These are phyloP conservation scores for Dioctria rufipes DNA, from an alignment of 2,888 invertebrate genomes.

Conservation along the genomic window DNA sequence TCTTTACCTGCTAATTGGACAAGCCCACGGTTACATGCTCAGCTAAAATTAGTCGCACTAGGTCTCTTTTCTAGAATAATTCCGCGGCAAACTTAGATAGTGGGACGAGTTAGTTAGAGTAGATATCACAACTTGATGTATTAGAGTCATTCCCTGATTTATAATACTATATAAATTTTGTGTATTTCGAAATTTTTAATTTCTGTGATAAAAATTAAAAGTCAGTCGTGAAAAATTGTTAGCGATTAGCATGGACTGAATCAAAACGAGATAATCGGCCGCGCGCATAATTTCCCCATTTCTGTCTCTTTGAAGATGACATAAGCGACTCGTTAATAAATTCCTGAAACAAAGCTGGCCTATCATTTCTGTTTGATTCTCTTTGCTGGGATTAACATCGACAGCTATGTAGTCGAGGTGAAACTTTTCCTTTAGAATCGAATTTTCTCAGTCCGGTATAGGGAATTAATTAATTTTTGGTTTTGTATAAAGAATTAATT, in stretches of 20 bases:
- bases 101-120: not conserved
- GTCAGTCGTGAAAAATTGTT: conserved; percentile 39
- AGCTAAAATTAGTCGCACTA: not conserved
- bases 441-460: not conserved
- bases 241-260: conserved; percentile 34
- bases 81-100: not conserved
- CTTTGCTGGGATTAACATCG: not conserved
- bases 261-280: conserved; percentile 22
- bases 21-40: conserved; percentile 16
- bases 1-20: conserved; percentile 44
- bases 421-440: conserved; percentile 15
- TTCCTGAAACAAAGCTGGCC: not conserved
- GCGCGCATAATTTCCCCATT: conserved; percentile 20
- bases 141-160: conserved; percentile 37
- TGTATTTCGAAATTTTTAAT: conserved; percentile 32
- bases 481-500: conserved; percentile 5
- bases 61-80: not conserved
- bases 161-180: conserved; percentile 16
- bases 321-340: conserved; percentile 14
- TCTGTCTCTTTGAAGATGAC: conserved; percentile 32
- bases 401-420: not conserved
- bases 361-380: conserved; percentile 1
- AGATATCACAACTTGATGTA: conserved; percentile 9
- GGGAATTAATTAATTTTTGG: conserved; percentile 47
- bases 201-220: conserved; percentile 47